These are phyloP conservation scores for Tragulus kanchil DNA, from an alignment of 2,113 vertebrate genomes.

Conservation along the genomic window DNA sequence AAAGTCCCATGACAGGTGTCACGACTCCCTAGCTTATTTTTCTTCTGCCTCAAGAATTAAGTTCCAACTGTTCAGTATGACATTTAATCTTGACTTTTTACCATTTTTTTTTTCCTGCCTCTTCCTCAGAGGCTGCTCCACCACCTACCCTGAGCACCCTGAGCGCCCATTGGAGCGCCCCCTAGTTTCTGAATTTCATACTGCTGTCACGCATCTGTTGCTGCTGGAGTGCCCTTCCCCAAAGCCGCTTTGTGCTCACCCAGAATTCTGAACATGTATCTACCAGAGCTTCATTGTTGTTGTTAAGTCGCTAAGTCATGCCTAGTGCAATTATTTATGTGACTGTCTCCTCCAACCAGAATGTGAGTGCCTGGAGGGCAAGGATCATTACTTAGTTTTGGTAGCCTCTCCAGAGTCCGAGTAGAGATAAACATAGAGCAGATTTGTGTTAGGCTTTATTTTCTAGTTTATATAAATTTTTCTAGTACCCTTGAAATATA, in stretches of 20 bases:
- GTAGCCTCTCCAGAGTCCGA: background rate
- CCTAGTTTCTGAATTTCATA: background rate
- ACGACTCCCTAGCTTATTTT: background rate
- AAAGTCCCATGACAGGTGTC: background rate
- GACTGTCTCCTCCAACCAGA: background rate
- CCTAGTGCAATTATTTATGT: background rate
- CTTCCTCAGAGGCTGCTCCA: background rate
- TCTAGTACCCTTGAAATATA: background rate
- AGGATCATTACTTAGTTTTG: background rate
- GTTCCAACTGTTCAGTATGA: background rate
- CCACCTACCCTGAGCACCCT: background rate
- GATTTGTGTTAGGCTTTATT: constrained; percentile 31
- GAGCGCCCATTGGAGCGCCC: background rate
- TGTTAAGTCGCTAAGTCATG: background rate
- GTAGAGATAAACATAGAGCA: background rate
- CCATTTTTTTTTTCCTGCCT: background rate
- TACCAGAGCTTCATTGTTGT: background rate
- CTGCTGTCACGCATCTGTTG: background rate
- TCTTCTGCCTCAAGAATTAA: background rate
- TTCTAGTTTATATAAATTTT: background rate
- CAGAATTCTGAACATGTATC: background rate
- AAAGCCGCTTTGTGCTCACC: background rate
- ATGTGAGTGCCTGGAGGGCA: background rate
- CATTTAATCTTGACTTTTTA: background rate
- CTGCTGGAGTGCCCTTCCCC: background rate